A percentile compares a stretch with the other conserved stretches of the same genome.
These are phyloP conservation scores for Echinarachnius parma DNA, from an alignment of 53 echinoderm and acorn worm species.

Conservation along the genomic window DNA sequence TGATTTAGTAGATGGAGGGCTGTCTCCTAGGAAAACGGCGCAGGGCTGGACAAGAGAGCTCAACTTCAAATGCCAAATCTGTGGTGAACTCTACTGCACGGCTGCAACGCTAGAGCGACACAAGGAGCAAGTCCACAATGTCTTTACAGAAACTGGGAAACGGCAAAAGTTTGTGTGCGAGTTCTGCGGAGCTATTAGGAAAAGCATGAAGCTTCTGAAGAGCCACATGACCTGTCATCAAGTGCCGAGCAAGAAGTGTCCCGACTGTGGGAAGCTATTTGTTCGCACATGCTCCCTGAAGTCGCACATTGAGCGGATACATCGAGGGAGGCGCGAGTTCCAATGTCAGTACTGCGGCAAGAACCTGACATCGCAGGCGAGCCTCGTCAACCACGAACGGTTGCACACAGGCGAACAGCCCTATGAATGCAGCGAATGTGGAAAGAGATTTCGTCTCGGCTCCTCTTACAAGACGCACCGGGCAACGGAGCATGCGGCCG, in stretches of 20 bases:
- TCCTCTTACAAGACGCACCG: not conserved
- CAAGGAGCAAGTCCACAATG: slow-evolving; percentile 5
- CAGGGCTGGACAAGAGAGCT: not conserved
- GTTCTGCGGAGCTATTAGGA: slow-evolving; percentile 12
- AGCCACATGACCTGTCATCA: slow-evolving; percentile 23
- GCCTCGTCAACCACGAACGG: slow-evolving; percentile 18
- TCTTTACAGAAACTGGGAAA: not conserved
- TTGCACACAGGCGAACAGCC: slow-evolving; percentile 39
- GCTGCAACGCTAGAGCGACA: slow-evolving; percentile 2
- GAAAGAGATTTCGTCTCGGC: slow-evolving; percentile 20
- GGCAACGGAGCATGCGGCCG: not conserved
- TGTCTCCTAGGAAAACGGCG: not conserved
- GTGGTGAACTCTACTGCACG: slow-evolving; percentile 5
- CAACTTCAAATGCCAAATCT: not conserved
- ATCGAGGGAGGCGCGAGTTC: not conserved
- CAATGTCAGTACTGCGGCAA: slow-evolving; percentile 32
- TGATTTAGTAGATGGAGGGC: no score
- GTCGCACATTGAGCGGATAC: slow-evolving; percentile 6
- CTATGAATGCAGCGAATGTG: slow-evolving; percentile 6
- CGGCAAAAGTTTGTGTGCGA: slow-evolving; percentile 18
- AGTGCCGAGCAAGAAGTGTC: slow-evolving; percentile 15
- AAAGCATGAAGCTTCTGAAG: not conserved
- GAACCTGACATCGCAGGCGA: not conserved
- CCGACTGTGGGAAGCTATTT: not conserved
- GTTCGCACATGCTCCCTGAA: not conserved